Evolutionary conservation across 2,113 vertebrate genomes (phyloP).

Genomic region (Ariopsis seemanni): DNA sequence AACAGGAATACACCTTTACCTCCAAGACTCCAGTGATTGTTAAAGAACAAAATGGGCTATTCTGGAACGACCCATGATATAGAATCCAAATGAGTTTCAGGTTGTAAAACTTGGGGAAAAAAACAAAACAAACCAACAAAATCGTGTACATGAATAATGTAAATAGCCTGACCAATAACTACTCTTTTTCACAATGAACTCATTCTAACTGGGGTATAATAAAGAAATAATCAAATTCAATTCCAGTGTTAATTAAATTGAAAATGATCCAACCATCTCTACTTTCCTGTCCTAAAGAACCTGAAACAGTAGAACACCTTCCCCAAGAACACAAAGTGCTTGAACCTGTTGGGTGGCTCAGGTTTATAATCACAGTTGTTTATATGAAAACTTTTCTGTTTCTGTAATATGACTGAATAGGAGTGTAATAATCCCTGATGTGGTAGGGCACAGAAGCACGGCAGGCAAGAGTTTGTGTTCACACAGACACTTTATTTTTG

Average conservation of each 20-base stretch:
- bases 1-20: not conserved
- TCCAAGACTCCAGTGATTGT: not conserved
- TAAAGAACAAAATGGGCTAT: not conserved
- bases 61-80: not conserved
- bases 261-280: not conserved
- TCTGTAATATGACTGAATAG: not conserved
- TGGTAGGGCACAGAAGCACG: too few species aligned
- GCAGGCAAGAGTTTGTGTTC: too few species aligned
- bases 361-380: conserved; percentile 2
- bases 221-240: not conserved
- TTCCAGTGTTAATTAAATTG: not conserved
- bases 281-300: not conserved
- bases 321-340: not conserved
- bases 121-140: too few species aligned
- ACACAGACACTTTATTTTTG: too few species aligned
- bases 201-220: not conserved
- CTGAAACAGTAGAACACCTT: not conserved
- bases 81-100: not conserved
- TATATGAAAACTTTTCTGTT: not conserved
- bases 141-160: too few species aligned
- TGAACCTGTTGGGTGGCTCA: not conserved
- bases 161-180: not conserved
- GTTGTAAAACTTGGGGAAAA: not conserved
- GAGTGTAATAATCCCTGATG: too few species aligned
- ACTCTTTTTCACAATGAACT: not conserved